phyloP scores from a whole-genome alignment of 2,797 vertebrate species.

The Channa striata region DNA sequence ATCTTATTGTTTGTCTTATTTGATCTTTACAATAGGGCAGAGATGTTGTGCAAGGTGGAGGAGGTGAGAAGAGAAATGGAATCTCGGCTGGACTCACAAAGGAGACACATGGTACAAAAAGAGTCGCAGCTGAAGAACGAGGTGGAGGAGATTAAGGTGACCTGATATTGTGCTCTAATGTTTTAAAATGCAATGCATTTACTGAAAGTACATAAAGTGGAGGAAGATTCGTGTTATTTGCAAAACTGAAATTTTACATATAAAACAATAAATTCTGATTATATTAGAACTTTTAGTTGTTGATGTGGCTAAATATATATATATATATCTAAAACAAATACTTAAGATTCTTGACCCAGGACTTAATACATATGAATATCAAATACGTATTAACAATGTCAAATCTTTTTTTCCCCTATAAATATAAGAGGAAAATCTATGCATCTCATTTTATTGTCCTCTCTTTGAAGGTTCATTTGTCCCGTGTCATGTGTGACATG shows the following conservation, averaged over 20 bases:
- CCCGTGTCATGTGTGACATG: slow-evolving; percentile 88
- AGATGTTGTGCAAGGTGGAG: slow-evolving; percentile 91
- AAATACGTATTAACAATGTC: too few relatives aligned
- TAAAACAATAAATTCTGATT: too few relatives aligned
- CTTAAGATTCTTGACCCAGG: too few relatives aligned
- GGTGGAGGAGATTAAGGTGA: slow-evolving; percentile 93
- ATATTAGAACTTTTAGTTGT: too few relatives aligned
- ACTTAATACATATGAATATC: too few relatives aligned
- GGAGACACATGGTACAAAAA: slow-evolving; percentile 94
- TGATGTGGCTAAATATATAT: too few relatives aligned
- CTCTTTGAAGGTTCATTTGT: slow-evolving; percentile 87
- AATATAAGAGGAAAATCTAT: neutral
- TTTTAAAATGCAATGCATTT: neutral
- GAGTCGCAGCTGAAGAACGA: slow-evolving; percentile 90
- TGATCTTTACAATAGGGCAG: slow-evolving; percentile 79
- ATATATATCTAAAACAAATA: too few relatives aligned
- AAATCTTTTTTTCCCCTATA: neutral
- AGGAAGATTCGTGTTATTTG: neutral
- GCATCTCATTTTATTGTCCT: neutral
- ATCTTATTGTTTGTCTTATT: neutral
- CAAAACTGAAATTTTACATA: too few relatives aligned
- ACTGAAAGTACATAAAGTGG: neutral
- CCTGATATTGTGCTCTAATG: neutral
- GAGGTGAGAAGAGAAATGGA: slow-evolving; percentile 93
- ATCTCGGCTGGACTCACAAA: slow-evolving; percentile 92